Evolutionary conservation across 1,140 invertebrate species (phyloP), one percentile per base, ranked within the genome.

Genomic region (Pinna nobilis): DNA sequence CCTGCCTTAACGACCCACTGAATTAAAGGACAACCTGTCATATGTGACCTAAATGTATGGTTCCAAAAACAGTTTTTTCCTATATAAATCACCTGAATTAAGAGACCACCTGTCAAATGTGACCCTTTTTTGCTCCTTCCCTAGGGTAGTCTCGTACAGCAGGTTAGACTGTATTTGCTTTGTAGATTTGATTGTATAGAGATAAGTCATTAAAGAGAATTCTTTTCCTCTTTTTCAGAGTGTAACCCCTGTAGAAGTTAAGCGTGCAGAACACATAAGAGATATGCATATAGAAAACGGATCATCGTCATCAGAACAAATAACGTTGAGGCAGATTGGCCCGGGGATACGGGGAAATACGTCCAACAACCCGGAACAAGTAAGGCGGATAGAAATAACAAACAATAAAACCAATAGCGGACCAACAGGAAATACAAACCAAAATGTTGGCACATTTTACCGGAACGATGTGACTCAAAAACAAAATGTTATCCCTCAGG

Each of bases 231-330:
- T 39, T 41, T 61, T 61, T 6, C 35, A 61, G 59, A 35, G 28
- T 5, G 28, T 37, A 1, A 28, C 33, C 7, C n/a, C 33, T 28
- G 1, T 61, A 3, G 59, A 61, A 41, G 37, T 61, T 23, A 61
- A 44, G 15, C 33, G 60, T 44, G 60, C 51, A 18, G 35, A 30
- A 15, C 41, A 63, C 20, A 49, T 32, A 53, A 41, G 30, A n/a
- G 41, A 57, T 3, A 44, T 57, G 11, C 66, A 55, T 23, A 60
- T 53, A 50, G 73, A 61, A n/a, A 75, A 75, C 60, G 73, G 60
- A 33, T 70, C 69, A 7, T 75, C 73, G 5, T 69, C 73, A n/a
- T 75, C 73, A 3, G 73, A 75, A 51, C 73, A 75, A 50, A 75
- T 75, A 28, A 70, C 73, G 13, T 33, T 75, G 3, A 33, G 67